Evolutionary conservation across 2,797 vertebrate genomes (phyloP).

Genomic region (Acanthiza pusilla): DNA sequence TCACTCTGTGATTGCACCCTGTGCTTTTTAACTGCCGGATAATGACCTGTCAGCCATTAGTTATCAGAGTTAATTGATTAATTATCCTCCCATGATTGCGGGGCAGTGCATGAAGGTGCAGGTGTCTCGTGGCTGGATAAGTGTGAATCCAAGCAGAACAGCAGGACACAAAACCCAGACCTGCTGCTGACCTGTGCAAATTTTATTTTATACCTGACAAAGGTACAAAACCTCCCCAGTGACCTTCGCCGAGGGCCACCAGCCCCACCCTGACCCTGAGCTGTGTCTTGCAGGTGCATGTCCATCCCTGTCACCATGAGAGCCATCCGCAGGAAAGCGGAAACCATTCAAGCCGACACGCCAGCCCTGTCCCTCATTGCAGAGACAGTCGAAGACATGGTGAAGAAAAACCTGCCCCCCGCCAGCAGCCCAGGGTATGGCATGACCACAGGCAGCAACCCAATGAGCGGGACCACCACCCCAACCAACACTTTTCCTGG

Average conservation of each 20-base stretch:
- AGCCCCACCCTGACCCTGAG: not conserved
- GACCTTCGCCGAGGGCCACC: not conserved
- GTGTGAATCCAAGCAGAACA: not conserved
- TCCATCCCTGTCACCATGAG: conserved; percentile 99
- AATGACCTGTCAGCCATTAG: not conserved
- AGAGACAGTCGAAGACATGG: conserved; percentile 97
- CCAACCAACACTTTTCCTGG: conserved; percentile 87
- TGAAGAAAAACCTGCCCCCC: conserved; percentile 95
- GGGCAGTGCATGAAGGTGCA: not conserved
- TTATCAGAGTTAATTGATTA: not conserved
- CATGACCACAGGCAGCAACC: conserved; percentile 86
- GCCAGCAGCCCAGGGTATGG: conserved; percentile 94
- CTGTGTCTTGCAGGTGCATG: conserved; percentile 86
- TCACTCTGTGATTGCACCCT: not conserved
- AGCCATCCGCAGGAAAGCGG: conserved; percentile 95
- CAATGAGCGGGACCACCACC: conserved; percentile 88
- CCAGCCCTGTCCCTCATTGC: conserved; percentile 96
- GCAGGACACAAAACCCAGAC: not conserved
- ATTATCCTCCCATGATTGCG: not conserved
- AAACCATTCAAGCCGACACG: conserved; percentile 98
- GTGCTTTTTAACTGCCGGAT: not conserved
- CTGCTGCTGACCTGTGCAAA: not conserved
- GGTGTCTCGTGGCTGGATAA: not conserved
- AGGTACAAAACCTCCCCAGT: not conserved
- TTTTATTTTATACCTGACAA: not conserved